Percentiles rank a stretch among this genome's conserved stretches.
These are phyloP conservation scores for Cottus gobio DNA, from an alignment of 2,113 vertebrate genomes.

Conservation along the genomic window DNA sequence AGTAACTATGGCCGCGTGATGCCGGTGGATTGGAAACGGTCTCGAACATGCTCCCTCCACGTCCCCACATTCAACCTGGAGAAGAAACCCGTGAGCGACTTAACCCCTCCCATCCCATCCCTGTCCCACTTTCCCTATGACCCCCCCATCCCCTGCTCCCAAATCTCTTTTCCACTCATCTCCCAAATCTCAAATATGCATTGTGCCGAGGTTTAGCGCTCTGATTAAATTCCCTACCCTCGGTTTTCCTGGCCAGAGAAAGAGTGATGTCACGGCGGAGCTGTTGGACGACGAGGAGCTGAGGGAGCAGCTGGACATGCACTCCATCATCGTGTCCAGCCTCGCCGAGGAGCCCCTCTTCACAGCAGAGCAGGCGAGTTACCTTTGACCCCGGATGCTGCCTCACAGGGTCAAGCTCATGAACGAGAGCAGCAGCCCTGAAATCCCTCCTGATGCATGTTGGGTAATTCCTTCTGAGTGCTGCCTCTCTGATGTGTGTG, in stretches of 20 bases:
- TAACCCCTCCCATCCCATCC: not conserved
- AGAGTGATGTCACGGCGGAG: constrained; percentile 85
- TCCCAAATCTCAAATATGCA: constrained; percentile 60
- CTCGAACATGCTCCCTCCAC: constrained; percentile 87
- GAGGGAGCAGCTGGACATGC: constrained; percentile 96
- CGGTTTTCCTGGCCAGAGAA: constrained; percentile 74
- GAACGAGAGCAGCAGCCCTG: constrained; percentile 26
- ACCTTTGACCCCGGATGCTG: not conserved
- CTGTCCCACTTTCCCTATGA: constrained; percentile 42
- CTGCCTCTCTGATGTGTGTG: constrained; percentile 8
- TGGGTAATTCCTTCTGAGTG: not conserved
- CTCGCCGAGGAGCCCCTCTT: constrained; percentile 92
- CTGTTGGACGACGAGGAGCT: constrained; percentile 94
- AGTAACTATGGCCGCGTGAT: constrained; percentile 91
- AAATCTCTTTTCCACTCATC: constrained; percentile 48
- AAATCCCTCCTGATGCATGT: not conserved
- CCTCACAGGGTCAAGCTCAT: not conserved
- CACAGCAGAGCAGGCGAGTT: constrained; percentile 93
- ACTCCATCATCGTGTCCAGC: constrained; percentile 95
- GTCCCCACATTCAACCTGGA: constrained; percentile 88
- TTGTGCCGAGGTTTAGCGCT: constrained; percentile 53
- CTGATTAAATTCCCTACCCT: constrained; percentile 61
- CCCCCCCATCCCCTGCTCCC: not conserved
- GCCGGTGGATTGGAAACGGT: constrained; percentile 93
- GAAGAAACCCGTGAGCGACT: constrained; percentile 87